phyloP scores from a whole-genome alignment of 2,888 invertebrate species.

The Thymelicus acteon region DNA sequence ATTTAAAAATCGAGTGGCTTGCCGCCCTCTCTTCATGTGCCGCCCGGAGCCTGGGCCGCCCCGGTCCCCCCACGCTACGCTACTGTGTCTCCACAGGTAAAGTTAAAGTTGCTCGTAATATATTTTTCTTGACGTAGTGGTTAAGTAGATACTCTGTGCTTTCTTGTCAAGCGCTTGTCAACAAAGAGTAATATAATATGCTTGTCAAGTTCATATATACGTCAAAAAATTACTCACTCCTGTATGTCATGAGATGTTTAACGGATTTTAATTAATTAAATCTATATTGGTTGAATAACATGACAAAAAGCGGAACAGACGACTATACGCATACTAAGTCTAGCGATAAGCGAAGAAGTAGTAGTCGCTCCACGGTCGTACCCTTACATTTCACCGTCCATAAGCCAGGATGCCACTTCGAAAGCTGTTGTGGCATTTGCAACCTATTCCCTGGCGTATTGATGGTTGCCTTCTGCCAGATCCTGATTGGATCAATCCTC shows the following conservation, averaged over 20 bases:
- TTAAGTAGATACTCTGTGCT: too few relatives aligned
- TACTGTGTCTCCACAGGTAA: too few relatives aligned
- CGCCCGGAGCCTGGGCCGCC: too few relatives aligned
- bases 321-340: conserved; percentile 18
- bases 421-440: conserved; percentile 78
- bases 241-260: not conserved
- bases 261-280: too few relatives aligned
- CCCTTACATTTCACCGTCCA: conserved; percentile 71
- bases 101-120: too few relatives aligned
- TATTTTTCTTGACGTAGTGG: too few relatives aligned
- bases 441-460: conserved; percentile 78
- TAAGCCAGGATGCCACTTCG: conserved; percentile 72
- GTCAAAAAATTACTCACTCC: not conserved
- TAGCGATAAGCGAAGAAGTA: conserved; percentile 14
- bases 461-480: conserved; percentile 71
- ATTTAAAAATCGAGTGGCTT: too few relatives aligned
- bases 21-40: too few relatives aligned
- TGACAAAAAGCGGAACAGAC: conserved; percentile 22
- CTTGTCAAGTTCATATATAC: not conserved
- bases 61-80: too few relatives aligned
- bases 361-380: conserved; percentile 68
- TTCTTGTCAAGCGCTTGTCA: not conserved
- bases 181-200: too few relatives aligned
- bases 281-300: not conserved
- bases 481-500: conserved; percentile 67